Evolutionary conservation across 2,113 vertebrate genomes (phyloP), one percentile per base, ranked within the genome.

Genomic region (Irena cyanogastra): DNA sequence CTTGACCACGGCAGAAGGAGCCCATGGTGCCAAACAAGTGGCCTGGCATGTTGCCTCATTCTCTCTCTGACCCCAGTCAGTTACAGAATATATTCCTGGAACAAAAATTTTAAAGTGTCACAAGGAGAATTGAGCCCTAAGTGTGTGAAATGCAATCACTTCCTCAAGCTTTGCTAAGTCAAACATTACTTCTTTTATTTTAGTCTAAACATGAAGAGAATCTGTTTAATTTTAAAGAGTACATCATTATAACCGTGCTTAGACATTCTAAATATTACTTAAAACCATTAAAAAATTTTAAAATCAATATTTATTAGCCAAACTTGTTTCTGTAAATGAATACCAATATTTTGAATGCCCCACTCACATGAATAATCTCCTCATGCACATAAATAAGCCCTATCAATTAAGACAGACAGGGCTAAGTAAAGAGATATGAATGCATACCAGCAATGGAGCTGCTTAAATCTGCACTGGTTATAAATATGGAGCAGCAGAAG

Each of bases 1-100:
- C 49, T 37, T 1, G 0, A 1, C 28, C 22, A 31, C 0, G 4
- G 69, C 77, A 89, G 30, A 23, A 74, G 3, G 1, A 49, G 27
- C 27, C 16, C 47, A 17, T 20, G 1, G 2, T 42, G 23, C n/a
- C 30, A 50, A 8, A 33, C 54, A 56, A 56, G 11, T 31, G 66
- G 4, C 23, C 33, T 53, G 70, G 42, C 31, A 35, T 4, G 0
- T 31, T 49, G 16, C 24, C 27, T 68, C 13, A 10, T 44, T 41
- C 22, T 88, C 19, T 11, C 47, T 90, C 37, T 49, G 27, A 65
- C 3, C 5, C 22, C n/a, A 57, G 11, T 13, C 50, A 69, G 41
- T 33, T 45, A 24, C 35, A 74, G 35, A 87, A 49, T 23, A 63
- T 81, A 75, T 71, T 28, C 50, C 26, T 75, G 47, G 27, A 76